Percentiles rank a stretch among this genome's conserved stretches.
phyloP scores from a whole-genome alignment of 2,888 invertebrate genomes.

The Eustalomyia histrio region DNA sequence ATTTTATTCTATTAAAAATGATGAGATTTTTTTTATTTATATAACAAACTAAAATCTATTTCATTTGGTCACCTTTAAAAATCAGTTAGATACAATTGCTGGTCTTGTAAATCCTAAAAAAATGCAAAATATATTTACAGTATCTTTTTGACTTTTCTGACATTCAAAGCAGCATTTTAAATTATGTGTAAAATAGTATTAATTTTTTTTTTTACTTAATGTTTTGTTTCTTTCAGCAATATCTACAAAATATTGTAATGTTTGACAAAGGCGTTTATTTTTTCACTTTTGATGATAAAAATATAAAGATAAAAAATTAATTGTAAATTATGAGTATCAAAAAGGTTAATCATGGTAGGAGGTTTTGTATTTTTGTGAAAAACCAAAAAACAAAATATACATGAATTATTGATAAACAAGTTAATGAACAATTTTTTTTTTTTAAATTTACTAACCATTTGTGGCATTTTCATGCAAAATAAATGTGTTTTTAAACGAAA shows the following conservation, averaged over 20 bases:
- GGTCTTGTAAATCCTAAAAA: constrained; percentile 5
- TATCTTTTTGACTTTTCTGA: constrained; percentile 16
- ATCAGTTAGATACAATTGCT: neutral
- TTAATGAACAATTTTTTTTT: constrained; percentile 12
- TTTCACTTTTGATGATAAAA: constrained; percentile 51
- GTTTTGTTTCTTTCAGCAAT: constrained; percentile 21
- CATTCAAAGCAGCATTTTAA: constrained; percentile 7
- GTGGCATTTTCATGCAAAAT: neutral
- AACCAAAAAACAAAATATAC: constrained; percentile 25
- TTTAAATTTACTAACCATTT: constrained; percentile 5
- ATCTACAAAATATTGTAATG: constrained; percentile 6
- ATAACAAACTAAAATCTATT: neutral
- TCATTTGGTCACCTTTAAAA: constrained; percentile 3
- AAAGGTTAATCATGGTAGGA: constrained; percentile 61
- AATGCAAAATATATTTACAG: neutral
- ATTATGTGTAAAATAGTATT: constrained; percentile 28
- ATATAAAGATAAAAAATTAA: constrained; percentile 49
- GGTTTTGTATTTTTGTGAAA: constrained; percentile 32
- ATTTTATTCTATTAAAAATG: too few species aligned
- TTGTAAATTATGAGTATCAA: constrained; percentile 60
- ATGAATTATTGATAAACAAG: constrained; percentile 56
- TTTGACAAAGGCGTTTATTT: constrained; percentile 53
- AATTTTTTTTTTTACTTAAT: constrained; percentile 13
- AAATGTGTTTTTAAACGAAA: neutral
- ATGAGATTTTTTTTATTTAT: neutral